Conservation (phyloP, 2,797 vertebrate genomes). For the Sebastes vulpes region DNA sequence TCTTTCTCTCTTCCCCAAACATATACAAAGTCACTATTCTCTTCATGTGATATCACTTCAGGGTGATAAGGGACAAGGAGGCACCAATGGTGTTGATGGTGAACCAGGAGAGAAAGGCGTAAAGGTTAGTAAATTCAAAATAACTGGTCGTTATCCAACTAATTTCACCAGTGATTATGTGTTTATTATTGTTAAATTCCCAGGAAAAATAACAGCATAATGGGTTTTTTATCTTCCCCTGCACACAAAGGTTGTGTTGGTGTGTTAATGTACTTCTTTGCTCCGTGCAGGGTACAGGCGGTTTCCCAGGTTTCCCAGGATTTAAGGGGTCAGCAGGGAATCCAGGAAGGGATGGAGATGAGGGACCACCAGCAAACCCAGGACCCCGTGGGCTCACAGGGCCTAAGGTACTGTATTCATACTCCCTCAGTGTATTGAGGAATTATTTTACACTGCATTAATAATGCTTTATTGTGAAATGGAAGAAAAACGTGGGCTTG, state of each 20-base stretch:
- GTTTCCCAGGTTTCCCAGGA: conserved; percentile 89
- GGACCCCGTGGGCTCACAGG: conserved; percentile 86
- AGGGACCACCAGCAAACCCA: conserved; percentile 78
- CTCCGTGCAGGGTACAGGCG: conserved; percentile 84
- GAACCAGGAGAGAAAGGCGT: conserved; percentile 86
- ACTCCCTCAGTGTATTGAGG: not conserved
- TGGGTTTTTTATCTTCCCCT: not conserved
- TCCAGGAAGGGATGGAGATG: conserved; percentile 79
- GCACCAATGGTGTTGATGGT: conserved; percentile 81
- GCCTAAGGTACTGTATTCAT: conserved; percentile 79
- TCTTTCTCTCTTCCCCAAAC: not conserved
- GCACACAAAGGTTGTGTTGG: not conserved
- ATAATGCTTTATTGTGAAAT: not conserved
- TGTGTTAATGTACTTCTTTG: not conserved
- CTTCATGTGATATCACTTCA: conserved; percentile 50
- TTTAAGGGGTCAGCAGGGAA: conserved; percentile 89
- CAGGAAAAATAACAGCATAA: not conserved
- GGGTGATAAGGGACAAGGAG: conserved; percentile 88
- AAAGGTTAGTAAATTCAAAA: conserved; percentile 81
- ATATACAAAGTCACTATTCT: not conserved
- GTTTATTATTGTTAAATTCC: not conserved
- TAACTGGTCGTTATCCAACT: not conserved
- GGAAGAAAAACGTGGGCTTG: not conserved
- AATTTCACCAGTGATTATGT: not conserved
- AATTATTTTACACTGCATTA: not conserved